A percentile compares a stretch with the other conserved stretches of the same genome.
These are phyloP conservation scores for Ceyx cyanopectus DNA, from an alignment of 2,113 vertebrate genomes.

Conservation along the genomic window DNA sequence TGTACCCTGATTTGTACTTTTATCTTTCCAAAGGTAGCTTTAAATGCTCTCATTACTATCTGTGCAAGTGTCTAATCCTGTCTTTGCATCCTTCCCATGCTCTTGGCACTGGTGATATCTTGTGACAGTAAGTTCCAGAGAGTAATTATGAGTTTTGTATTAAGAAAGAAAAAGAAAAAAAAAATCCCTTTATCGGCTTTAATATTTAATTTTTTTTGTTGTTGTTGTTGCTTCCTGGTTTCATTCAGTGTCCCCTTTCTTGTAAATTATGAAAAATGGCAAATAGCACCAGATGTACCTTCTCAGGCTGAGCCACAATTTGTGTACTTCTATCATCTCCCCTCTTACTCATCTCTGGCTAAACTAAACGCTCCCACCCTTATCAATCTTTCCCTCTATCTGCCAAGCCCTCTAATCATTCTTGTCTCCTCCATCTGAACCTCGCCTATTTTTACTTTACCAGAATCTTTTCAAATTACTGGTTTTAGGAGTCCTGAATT, in stretches of 20 bases:
- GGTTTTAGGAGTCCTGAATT: not conserved
- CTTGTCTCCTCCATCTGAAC: conserved; percentile 45
- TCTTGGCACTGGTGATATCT: conserved; percentile 11
- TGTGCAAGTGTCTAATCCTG: conserved; percentile 22
- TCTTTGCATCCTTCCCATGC: conserved; percentile 1
- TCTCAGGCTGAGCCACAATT: conserved; percentile 60
- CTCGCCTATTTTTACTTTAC: not conserved
- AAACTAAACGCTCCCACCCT: conserved; percentile 65
- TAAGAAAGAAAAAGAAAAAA: not conserved
- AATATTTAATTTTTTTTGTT: not conserved
- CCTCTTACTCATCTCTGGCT: conserved; percentile 43
- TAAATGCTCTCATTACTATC: not conserved
- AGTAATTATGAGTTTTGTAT: conserved; percentile 30
- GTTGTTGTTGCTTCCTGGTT: conserved; percentile 40
- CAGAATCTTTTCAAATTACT: not conserved
- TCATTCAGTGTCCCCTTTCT: conserved; percentile 6
- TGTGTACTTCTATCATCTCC: conserved; percentile 58
- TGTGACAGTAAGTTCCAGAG: conserved; percentile 34
- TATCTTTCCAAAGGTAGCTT: conserved; percentile 6
- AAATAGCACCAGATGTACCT: conserved; percentile 61
- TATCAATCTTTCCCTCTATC: conserved; percentile 16
- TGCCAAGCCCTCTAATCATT: conserved; percentile 36
- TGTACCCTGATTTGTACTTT: not conserved
- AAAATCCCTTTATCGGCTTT: not conserved
- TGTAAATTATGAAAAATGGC: conserved; percentile 24